Percentiles rank a stretch among this genome's conserved stretches.
Evolutionary conservation across 2,888 invertebrate genomes (phyloP).

Genomic region (Prosopocoilus inquinatus): DNA sequence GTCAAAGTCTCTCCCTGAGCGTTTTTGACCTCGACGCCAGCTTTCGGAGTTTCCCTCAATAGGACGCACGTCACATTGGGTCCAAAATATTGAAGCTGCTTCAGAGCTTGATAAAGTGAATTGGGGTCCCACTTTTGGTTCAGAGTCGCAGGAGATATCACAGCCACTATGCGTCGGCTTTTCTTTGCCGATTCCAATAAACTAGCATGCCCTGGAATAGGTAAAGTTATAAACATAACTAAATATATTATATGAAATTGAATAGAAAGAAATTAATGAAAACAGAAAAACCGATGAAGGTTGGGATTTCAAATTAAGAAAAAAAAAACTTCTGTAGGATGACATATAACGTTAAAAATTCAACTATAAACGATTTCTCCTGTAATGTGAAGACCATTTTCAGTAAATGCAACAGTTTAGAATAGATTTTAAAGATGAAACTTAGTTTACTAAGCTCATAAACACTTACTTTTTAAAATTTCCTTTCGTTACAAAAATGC

Average conservation of each 20-base stretch:
- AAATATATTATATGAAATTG: too few species aligned
- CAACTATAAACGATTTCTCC: too few species aligned
- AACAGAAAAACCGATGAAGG: too few species aligned
- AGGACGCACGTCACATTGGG: conserved; percentile 46
- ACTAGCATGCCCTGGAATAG: conserved; percentile 58
- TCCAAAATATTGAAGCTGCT: conserved; percentile 48
- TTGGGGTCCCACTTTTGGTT: conserved; percentile 52
- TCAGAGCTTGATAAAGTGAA: conserved; percentile 48
- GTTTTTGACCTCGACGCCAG: conserved; percentile 44
- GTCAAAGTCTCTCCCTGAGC: conserved; percentile 54
- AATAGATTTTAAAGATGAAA: too few species aligned
- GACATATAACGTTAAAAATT: too few species aligned
- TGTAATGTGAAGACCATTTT: too few species aligned
- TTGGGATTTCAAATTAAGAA: not conserved
- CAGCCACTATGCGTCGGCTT: conserved; percentile 52
- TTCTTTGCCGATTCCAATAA: conserved; percentile 55
- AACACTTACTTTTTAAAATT: too few species aligned
- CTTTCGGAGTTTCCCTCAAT: conserved; percentile 49
- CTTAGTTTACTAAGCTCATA: too few species aligned
- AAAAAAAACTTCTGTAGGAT: too few species aligned
- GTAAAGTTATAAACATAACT: conserved; percentile 5
- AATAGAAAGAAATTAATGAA: too few species aligned
- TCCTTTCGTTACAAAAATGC: too few species aligned
- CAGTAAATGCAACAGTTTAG: too few species aligned
- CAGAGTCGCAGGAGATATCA: conserved; percentile 53